phyloP scores from a whole-genome alignment of 1,140 invertebrate genomes.

The Drosophila nannoptera region DNA sequence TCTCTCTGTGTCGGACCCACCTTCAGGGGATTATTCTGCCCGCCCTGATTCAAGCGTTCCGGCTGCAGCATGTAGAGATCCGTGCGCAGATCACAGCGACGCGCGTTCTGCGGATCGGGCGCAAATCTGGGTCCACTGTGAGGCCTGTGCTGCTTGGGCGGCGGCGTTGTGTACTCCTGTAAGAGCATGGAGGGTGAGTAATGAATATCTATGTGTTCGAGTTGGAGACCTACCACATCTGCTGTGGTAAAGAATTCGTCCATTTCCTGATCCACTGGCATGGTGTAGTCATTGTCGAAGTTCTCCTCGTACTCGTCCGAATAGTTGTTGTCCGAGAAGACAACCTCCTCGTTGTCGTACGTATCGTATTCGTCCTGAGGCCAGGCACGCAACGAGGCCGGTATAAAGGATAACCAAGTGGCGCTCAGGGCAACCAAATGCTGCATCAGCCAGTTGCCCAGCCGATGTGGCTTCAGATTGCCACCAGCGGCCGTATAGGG shows the following conservation, averaged over 20 bases:
- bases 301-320: slow-evolving; percentile 74
- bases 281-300: slow-evolving; percentile 65
- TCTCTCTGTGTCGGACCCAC: slow-evolving; percentile 26
- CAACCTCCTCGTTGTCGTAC: slow-evolving; percentile 74
- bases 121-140: slow-evolving; percentile 79
- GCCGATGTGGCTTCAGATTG: slow-evolving; percentile 55
- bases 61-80: slow-evolving; percentile 92
- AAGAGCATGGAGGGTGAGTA: not conserved
- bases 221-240: slow-evolving; percentile 52
- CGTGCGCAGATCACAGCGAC: slow-evolving; percentile 91
- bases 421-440: slow-evolving; percentile 67
- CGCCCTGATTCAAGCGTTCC: slow-evolving; percentile 87
- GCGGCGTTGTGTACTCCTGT: slow-evolving; percentile 71
- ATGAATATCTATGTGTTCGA: not conserved
- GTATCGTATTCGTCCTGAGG: slow-evolving; percentile 74
- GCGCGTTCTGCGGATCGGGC: slow-evolving; percentile 81
- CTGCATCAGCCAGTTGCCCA: slow-evolving; percentile 68
- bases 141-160: slow-evolving; percentile 78
- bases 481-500: slow-evolving; percentile 83
- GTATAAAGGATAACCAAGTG: slow-evolving; percentile 70
- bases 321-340: slow-evolving; percentile 72
- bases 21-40: slow-evolving; percentile 85
- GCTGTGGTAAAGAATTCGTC: slow-evolving; percentile 77
- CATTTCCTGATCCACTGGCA: slow-evolving; percentile 71
- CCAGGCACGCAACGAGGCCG: slow-evolving; percentile 67